These are phyloP conservation scores for Fistularia tabacaria DNA, from an alignment of 2,797 vertebrate species.

Conservation along the genomic window DNA sequence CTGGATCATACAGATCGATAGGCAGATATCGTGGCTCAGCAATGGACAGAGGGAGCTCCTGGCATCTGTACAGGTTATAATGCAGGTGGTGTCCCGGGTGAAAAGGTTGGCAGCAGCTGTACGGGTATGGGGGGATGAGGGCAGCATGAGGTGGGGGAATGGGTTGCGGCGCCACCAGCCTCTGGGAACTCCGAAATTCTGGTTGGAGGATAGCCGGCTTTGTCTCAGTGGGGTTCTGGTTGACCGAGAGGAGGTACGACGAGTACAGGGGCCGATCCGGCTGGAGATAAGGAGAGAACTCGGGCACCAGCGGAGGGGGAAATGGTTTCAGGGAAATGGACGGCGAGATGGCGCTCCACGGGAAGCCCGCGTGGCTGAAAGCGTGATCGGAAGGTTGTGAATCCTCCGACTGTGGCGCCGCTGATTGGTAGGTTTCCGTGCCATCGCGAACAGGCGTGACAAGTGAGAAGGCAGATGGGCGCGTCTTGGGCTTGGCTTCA, in stretches of 20 bases:
- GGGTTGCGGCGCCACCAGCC: slow-evolving; percentile 84
- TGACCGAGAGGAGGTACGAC: slow-evolving; percentile 78
- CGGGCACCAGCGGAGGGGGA: slow-evolving; percentile 72
- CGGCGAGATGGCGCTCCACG: slow-evolving; percentile 76
- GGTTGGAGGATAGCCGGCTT: slow-evolving; percentile 69
- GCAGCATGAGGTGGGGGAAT: slow-evolving; percentile 64
- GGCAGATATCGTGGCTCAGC: slow-evolving; percentile 62
- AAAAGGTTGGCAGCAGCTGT: slow-evolving; percentile 81
- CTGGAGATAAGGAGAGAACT: slow-evolving; percentile 82
- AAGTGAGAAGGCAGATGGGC: slow-evolving; percentile 85
- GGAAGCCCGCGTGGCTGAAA: slow-evolving; percentile 74
- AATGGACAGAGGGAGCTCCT: slow-evolving; percentile 74
- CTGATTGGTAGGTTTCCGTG: slow-evolving; percentile 53
- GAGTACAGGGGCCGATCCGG: slow-evolving; percentile 79
- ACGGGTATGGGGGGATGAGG: slow-evolving; percentile 80
- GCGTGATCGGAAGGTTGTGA: slow-evolving; percentile 68
- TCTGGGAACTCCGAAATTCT: slow-evolving; percentile 78
- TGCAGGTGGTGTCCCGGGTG: slow-evolving; percentile 75
- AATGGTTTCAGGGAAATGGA: slow-evolving; percentile 74
- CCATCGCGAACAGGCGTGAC: slow-evolving; percentile 81
- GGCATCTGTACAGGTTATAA: slow-evolving; percentile 81
- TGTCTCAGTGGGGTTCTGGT: slow-evolving; percentile 66
- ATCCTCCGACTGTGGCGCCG: slow-evolving; percentile 50
- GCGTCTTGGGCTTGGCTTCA: slow-evolving; percentile 62
- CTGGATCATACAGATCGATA: slow-evolving; percentile 71